Evolutionary conservation across 2,888 invertebrate species (phyloP).

Genomic region (Agrenia bidenticulata): DNA sequence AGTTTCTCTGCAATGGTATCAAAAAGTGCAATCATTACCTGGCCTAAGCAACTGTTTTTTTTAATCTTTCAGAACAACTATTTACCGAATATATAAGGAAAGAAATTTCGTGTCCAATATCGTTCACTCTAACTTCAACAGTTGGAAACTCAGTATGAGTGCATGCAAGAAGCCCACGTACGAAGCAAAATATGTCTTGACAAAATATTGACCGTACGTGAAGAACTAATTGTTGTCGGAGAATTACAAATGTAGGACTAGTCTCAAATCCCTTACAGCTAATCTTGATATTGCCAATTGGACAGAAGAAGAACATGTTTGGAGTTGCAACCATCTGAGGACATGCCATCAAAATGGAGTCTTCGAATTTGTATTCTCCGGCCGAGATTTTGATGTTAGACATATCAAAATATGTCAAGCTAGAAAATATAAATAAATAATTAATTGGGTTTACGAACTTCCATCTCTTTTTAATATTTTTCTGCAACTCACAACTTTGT

Average conservation of each 20-base stretch:
- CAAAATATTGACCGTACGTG: constrained; percentile 30
- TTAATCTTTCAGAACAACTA: neutral
- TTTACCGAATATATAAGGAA: constrained; percentile 39
- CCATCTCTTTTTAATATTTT: neutral
- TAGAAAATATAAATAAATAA: constrained; percentile 8
- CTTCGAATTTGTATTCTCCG: neutral
- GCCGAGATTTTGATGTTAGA: constrained; percentile 17
- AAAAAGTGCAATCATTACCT: constrained; percentile 1
- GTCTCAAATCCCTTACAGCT: constrained; percentile 14
- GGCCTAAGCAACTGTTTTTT: neutral
- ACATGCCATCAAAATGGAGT: constrained; percentile 33
- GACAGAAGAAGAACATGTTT: constrained; percentile 33
- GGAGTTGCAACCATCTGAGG: constrained; percentile 38
- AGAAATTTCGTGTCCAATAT: constrained; percentile 36
- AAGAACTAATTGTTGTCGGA: constrained; percentile 33
- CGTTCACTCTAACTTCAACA: constrained; percentile 39
- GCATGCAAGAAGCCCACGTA: constrained; percentile 30
- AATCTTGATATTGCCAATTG: constrained; percentile 26
- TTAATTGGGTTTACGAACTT: neutral
- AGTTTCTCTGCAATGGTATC: constrained; percentile 6
- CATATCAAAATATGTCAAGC: constrained; percentile 43
- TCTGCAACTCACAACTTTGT: constrained; percentile 7
- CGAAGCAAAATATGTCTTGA: constrained; percentile 33
- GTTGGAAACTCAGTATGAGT: constrained; percentile 27
- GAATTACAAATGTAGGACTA: constrained; percentile 11